Evolutionary conservation across 2,113 vertebrate species (phyloP), one percentile per base, ranked within the genome.

Genomic region (Esox niger): DNA sequence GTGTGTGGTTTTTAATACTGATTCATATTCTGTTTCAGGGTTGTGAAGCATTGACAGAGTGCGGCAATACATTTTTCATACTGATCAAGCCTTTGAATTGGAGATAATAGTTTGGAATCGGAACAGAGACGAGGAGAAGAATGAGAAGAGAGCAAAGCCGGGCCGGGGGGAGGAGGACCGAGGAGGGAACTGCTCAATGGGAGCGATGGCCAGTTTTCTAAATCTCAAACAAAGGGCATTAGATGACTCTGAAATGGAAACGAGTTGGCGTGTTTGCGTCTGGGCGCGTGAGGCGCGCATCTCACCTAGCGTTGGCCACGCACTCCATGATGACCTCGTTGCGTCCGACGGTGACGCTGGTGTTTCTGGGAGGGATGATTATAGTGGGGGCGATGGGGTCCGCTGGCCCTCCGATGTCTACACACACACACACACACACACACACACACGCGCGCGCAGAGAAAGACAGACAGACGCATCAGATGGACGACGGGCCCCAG

Each of bases 381-480:
- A 99, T 96, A 64, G 92, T 91, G 29, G 97, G 96, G 8, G 95
- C 96, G 0, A 99, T 97, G 77, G 97, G 97, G 81, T 99, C 97
- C 0, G 95, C 95, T 0, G 97, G 94, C 1, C 95, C 96, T 26
- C 95, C 94, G 0, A 95, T 90, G 6, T 98, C 97, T 99, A 79
- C 35, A 30, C 62, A 67, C 54, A 64, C 6, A 75, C 23, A 71
- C 4, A 62, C 11, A 68, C 61, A 55, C 15, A 68, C 11, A 77
- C 21, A 70, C 20, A 64, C 6, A 79, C 20, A 76, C 32, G 71
- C 1, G 64, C 54, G 71, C 1, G 27, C 15, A 46, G n/a, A 56
- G 13, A 46, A 15, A 9, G 10, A 38, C 35, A 15, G 10, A 38
- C 35, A 15, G 10, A 4, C 11, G 4, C 35, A 38, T 3, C n/a